These are phyloP conservation scores for Typhlomys cinereus DNA, from an alignment of 2,113 vertebrate species.

Conservation along the genomic window DNA sequence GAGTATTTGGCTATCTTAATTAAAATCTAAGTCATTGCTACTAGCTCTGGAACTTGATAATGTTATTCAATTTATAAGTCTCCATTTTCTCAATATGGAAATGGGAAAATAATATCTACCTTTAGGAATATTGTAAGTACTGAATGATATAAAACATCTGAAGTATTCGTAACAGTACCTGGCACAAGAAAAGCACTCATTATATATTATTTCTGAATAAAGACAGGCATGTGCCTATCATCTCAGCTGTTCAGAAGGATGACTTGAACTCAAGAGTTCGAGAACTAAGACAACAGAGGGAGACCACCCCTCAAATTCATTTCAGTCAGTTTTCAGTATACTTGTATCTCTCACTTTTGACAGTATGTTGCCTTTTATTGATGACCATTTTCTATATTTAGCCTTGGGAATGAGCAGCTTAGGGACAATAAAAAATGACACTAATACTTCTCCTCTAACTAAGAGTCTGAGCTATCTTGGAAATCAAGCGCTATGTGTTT, in stretches of 20 bases:
- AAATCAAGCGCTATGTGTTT: not conserved
- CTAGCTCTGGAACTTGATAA: not conserved
- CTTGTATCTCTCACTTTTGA: not conserved
- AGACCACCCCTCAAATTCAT: not conserved
- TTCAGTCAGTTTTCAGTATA: not conserved
- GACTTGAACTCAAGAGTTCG: not conserved
- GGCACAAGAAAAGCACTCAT: not conserved
- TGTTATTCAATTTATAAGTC: not conserved
- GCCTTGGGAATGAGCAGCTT: not conserved
- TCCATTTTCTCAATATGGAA: slow-evolving; percentile 4
- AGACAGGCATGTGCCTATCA: not conserved
- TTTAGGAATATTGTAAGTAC: not conserved
- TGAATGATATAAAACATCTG: not conserved
- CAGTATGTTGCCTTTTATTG: not conserved
- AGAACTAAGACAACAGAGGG: not conserved
- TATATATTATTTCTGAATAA: not conserved
- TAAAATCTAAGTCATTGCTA: not conserved
- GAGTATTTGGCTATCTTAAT: not conserved
- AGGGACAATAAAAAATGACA: not conserved
- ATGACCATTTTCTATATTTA: not conserved
- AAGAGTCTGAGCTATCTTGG: not conserved
- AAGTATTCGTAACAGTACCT: not conserved
- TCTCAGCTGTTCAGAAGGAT: not conserved
- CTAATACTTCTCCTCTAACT: not conserved
- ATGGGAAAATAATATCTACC: not conserved